Base-by-base conservation (phyloP, 2,113 vertebrate genomes). In the Xiphophorus couchianus region DNA sequence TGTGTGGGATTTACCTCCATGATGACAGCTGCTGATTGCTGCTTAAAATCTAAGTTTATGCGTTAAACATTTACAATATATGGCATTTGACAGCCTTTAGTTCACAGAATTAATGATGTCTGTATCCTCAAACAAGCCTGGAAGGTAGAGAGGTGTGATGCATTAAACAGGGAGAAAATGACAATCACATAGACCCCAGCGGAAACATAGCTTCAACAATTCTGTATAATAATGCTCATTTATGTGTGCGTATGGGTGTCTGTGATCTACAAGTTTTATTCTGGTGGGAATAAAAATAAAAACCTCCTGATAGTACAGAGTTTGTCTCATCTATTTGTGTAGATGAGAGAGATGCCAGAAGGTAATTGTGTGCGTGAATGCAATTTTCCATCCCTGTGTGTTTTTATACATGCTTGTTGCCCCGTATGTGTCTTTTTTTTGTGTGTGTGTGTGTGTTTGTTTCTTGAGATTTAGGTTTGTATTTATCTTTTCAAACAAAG, bases 81-180 rank as follows among this genome's bases (percentile, higher is more conserved):
- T 58, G 22, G 25, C 39, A 42, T 75, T 72, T 80, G 83, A 89
- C 84, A 82, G 87, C 64, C 70, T 87, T 84, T 83, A 89, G 79
- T 77, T 76, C 66, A 29, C 74, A 69, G 84, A 88, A 86, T 89
- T 82, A 84, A 92, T 86, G 83, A 86, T 62, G 64, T 75, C 69
- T 75, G 64, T 74, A 31, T 81, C 65, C 76, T 74, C 37, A 62
- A 76, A 69, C 29, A 58, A 64, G 78, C 69, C 84, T 74, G 29
- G n/a, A 27, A 78, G 85, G 81, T 69, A 73, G 63, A 66, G 64
- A 78, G 62, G 69, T 75, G 80, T 19, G 12, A 63, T 58, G 51
- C 51, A 58, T 9, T 58, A 58, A 58, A 58, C 8, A 3, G 51
- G 25, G 9, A 58, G 51, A 58, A 58, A 74, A 88, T 62, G 80